phyloP scores from a whole-genome alignment of 1,140 invertebrate species.

The Papilio polytes region DNA sequence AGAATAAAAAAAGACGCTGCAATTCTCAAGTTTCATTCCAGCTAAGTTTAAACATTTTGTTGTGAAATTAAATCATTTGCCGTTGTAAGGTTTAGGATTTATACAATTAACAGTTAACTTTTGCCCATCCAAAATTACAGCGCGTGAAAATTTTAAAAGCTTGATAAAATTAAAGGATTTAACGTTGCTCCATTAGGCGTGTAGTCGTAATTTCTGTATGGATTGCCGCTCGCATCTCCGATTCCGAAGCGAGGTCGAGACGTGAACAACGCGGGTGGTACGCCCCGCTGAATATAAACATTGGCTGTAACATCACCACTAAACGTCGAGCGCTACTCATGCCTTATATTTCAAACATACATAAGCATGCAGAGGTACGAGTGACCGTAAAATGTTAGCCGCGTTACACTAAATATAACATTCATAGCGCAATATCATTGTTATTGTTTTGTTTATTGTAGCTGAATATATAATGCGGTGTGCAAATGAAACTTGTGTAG shows the following conservation, averaged over 20 bases:
- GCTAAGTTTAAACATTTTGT: background rate
- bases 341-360: conserved; percentile 34
- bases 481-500: conserved; percentile 39
- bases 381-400: background rate
- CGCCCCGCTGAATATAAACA: conserved; percentile 63
- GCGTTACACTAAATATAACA: conserved; percentile 35
- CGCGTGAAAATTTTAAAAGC: conserved; percentile 42
- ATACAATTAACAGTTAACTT: background rate
- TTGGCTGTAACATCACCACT: conserved; percentile 56
- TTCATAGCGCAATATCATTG: conserved; percentile 35
- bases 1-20: background rate
- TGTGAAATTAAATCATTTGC: background rate
- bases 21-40: background rate
- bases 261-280: conserved; percentile 66
- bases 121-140: background rate
- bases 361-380: background rate
- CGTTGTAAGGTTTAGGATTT: background rate
- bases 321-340: conserved; percentile 47
- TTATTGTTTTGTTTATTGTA: conserved; percentile 39
- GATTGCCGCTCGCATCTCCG: conserved; percentile 58
- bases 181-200: conserved; percentile 19
- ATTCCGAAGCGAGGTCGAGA: conserved; percentile 56
- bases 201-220: conserved; percentile 37
- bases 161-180: conserved; percentile 45
- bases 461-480: conserved; percentile 38